Base-by-base conservation (phyloP, 1,140 invertebrate species). In the Eupeodes corollae region DNA sequence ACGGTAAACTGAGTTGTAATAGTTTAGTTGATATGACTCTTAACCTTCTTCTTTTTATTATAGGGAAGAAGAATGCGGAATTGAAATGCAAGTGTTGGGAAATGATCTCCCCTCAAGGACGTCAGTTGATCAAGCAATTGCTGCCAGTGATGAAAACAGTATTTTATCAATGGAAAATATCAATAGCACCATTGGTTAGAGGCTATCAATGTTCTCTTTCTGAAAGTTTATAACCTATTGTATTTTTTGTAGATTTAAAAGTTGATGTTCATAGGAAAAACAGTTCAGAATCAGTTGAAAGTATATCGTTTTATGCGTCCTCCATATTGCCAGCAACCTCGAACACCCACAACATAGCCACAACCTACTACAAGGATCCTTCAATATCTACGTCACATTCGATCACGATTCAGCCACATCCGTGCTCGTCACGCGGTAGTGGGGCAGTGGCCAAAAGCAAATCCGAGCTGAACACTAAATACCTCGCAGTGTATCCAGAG, bases 231-330 rank as follows among this genome's bases (percentile, higher is more conserved):
- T 8, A 32, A 39, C 30, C 5, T 5, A 40, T 31, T 33, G 6
- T 30, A 2, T 21, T 12, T 18, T 52, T 73, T 73, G 30, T 63
- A 82, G 86, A 91, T 76, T 74, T 91, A 48, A 90, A 91, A 75
- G 89, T 89, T 40, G 89, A 93, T 71, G 88, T 93, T 30, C 89
- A 93, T 72, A 77, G 86, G 33, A 90, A 90, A 67, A 90, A 91
- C 61, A 91, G 88, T 66, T 90, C 88, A 0, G 86, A 87, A 63
- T 90, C 87, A 54, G 85, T 83, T 51, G 64, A 68, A 34, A 51
- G 45, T 40, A 55, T 63, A 1, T 57, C 62, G 55, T 63, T 63
- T 35, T 66, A 66, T 51, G 56, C 61, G 6, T 59, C 62, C 5
- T 65, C 62, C 8, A 56, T 65, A 49, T 49, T 65, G 2, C 59